Evolutionary conservation across 2,888 invertebrate genomes (phyloP), one percentile per base, ranked within the genome.

Genomic region (Lasioglossum oenotherae): DNA sequence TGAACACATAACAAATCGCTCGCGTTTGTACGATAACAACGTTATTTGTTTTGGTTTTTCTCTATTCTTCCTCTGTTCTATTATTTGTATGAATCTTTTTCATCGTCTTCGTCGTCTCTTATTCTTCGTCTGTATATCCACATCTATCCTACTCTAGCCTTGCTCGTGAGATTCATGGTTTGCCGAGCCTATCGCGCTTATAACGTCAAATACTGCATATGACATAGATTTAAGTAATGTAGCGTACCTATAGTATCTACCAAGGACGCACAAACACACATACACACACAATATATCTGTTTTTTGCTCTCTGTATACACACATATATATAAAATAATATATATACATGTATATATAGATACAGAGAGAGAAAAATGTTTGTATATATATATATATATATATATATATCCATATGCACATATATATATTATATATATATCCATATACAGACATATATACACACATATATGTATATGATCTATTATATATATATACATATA

Each of bases 1-100:
- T 94, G 94, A 94, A 95, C 94, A 94, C 94, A 94, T 95, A 93
- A 94, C 93, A 94, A 93, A 94, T 93, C 94, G 94, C 93, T 94
- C 94, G 88, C 92, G 86, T 94, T 95, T 95, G 94, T 95, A 95
- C 94, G 94, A 94, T 94, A 93, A 93, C 90, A 90, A 92, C 84
- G 77, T 91, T 92, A 89, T 85, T 91, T 84, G 78, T 89, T 86
- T 84, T 75, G 75, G 67, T 31, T 77, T 44, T 53, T 84, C 86
- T 87, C 86, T 83, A 79, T 75, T 87, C 75, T 88, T 86, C 82
- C 91, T 93, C 87, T 84, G 81, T 87, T 85, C 87, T 91, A 85
- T 86, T 83, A 84, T 90, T 86, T 87, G 87, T 84, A 88, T 89
- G 69, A 69, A 69, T 69, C 35, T 69, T 69, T 69, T 69, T 38